Percentiles rank a stretch among this genome's conserved stretches.
These are phyloP conservation scores for Heliconius cydno DNA, from an alignment of 2,888 invertebrate species.

Conservation along the genomic window DNA sequence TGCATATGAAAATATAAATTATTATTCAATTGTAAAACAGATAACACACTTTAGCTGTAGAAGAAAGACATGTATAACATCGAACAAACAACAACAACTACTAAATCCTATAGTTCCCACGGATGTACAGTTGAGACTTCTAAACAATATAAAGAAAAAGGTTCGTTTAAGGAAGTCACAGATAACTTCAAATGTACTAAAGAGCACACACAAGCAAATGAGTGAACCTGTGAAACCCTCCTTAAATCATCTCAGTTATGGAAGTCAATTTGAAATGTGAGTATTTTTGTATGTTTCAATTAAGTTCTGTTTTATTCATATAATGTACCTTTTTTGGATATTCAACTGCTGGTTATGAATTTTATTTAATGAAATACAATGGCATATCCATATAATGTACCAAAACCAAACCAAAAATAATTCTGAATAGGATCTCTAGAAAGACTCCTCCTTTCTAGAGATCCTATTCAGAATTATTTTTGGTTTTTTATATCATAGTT, in stretches of 20 bases:
- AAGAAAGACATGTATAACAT: conserved; percentile 61
- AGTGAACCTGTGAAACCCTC: conserved; percentile 65
- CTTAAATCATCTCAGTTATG: conserved; percentile 61
- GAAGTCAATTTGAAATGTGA: conserved; percentile 71
- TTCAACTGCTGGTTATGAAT: neutral
- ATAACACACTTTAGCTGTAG: conserved; percentile 61
- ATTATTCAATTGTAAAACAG: conserved; percentile 61
- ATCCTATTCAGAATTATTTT: too few relatives aligned
- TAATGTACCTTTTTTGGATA: neutral
- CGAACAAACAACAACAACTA: conserved; percentile 49
- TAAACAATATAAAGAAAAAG: conserved; percentile 59
- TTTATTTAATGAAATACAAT: neutral
- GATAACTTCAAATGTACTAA: conserved; percentile 56
- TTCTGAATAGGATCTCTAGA: too few relatives aligned
- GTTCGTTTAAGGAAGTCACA: conserved; percentile 57
- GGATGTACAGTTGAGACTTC: conserved; percentile 54
- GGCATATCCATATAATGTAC: too few relatives aligned
- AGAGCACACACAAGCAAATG: conserved; percentile 60
- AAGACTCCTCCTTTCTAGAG: too few relatives aligned
- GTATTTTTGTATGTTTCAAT: conserved; percentile 46
- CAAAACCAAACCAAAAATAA: neutral
- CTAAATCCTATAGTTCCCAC: conserved; percentile 51
- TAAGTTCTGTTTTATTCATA: neutral
- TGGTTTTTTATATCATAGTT: neutral
- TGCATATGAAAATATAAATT: conserved; percentile 62